Evolutionary conservation across 2,113 vertebrate genomes (phyloP).

Genomic region (Neoarius graeffei): DNA sequence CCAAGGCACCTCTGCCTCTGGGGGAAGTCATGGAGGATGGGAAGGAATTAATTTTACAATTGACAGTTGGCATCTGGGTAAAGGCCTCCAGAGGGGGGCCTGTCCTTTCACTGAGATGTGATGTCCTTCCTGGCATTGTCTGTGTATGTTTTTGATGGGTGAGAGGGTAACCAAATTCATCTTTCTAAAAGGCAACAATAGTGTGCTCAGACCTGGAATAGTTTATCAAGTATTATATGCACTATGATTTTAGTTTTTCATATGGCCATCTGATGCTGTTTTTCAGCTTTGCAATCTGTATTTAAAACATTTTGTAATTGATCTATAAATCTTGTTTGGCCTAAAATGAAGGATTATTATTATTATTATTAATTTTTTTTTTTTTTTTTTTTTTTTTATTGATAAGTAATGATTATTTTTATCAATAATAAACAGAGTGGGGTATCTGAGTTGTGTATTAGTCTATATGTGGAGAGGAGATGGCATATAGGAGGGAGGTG

Average conservation of each 20-base stretch:
- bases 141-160: slow-evolving; percentile 8
- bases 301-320: neutral
- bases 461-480: neutral
- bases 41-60: slow-evolving; percentile 15
- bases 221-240: neutral
- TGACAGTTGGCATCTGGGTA: slow-evolving; percentile 42
- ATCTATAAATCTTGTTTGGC: neutral
- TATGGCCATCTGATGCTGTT: too few species aligned
- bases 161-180: slow-evolving; percentile 1
- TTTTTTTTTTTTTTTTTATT: too few species aligned
- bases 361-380: too few species aligned
- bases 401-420: too few species aligned
- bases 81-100: slow-evolving; percentile 13
- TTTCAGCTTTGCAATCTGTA: neutral
- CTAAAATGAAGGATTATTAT: neutral
- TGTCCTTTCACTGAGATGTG: neutral
- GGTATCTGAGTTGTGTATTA: neutral
- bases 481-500: too few species aligned
- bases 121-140: neutral
- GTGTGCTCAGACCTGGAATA: neutral
- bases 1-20: slow-evolving; percentile 13
- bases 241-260: neutral
- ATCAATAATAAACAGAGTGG: neutral
- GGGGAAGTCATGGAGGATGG: slow-evolving; percentile 18
- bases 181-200: neutral